Evolutionary conservation across 2,797 vertebrate species (phyloP).

Genomic region (Smutsia gigantea): DNA sequence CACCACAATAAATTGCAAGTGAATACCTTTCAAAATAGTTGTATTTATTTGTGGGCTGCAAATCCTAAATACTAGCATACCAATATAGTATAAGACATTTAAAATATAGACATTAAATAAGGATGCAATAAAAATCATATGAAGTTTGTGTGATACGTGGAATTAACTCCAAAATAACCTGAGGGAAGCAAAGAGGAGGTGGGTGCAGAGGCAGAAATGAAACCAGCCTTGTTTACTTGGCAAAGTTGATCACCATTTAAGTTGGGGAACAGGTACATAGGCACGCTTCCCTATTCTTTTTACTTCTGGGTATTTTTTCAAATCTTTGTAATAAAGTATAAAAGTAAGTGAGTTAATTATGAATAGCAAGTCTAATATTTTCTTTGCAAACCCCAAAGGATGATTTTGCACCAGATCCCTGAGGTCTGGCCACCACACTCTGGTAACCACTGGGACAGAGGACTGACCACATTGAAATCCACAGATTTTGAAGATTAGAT

Average conservation of each 20-base stretch:
- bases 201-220: background rate
- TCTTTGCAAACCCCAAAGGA: conserved; percentile 5
- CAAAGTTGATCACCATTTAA: background rate
- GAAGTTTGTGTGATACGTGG: background rate
- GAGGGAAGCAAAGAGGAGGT: background rate
- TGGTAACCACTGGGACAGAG: background rate
- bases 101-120: background rate
- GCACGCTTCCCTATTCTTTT: background rate
- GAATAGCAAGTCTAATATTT: background rate
- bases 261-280: background rate
- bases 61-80: background rate
- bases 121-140: background rate
- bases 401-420: background rate
- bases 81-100: background rate
- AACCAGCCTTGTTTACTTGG: background rate
- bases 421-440: background rate
- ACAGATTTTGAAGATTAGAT: background rate
- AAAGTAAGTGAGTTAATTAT: conserved; percentile 43
- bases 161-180: conserved; percentile 8
- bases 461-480: background rate
- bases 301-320: background rate
- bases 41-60: background rate
- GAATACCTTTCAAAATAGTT: background rate
- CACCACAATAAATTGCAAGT: background rate
- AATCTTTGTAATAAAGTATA: background rate